Conservation (phyloP, 35 echinoderm and acorn worm species). For the Anneissia japonica region DNA sequence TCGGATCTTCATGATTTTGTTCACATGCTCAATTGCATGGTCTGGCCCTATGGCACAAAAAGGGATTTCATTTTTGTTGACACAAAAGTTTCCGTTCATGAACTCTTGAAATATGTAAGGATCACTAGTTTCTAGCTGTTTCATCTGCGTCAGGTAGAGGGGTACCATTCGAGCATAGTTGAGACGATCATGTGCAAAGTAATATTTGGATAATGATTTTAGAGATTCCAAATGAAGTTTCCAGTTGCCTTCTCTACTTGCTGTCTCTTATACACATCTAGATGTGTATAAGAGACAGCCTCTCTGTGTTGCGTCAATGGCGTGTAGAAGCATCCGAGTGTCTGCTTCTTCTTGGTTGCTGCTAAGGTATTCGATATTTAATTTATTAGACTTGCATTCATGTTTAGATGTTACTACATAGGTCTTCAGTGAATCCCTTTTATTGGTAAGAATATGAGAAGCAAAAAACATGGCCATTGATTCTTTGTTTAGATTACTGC, state of each 20-base stretch:
- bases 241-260: no score
- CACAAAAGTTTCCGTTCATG: neutral
- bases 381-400: neutral
- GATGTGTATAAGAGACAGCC: no score
- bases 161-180: neutral
- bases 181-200: neutral
- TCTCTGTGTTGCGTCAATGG: neutral
- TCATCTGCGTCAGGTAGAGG: neutral
- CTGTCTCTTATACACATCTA: no score
- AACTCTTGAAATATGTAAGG: neutral
- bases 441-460: neutral
- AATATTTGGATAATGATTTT: neutral
- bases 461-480: neutral
- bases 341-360: conserved; percentile 47
- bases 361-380: neutral
- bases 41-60: conserved; percentile 28
- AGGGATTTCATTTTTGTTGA: neutral
- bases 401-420: neutral
- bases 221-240: neutral
- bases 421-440: neutral
- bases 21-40: conserved; percentile 16
- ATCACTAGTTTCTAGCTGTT: neutral
- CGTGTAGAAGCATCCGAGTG: conserved; percentile 25
- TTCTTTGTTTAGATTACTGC: neutral
- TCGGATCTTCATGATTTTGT: neutral